phyloP scores from a whole-genome alignment of 2,113 vertebrate species.

The Otocyon megalotis region DNA sequence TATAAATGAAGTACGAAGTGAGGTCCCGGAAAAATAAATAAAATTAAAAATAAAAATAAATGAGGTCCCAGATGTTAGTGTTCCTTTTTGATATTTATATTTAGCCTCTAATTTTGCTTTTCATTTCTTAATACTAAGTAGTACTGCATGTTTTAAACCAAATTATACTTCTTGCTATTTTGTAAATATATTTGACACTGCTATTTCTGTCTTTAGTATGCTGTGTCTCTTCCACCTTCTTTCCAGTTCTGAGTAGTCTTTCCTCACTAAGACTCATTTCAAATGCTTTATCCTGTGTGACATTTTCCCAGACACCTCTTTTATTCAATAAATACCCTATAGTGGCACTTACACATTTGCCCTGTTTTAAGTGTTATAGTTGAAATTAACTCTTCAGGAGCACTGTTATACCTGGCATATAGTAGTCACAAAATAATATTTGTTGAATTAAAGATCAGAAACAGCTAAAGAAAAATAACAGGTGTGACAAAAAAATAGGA shows the following conservation, averaged over 20 bases:
- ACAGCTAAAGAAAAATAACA: slow-evolving; percentile 17
- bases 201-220: slow-evolving; percentile 8
- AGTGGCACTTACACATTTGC: not conserved
- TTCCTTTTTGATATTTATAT: slow-evolving; percentile 4
- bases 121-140: not conserved
- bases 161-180: slow-evolving; percentile 21
- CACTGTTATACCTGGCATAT: not conserved
- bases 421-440: slow-evolving; percentile 23
- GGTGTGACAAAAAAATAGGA: not conserved
- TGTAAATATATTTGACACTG: not conserved
- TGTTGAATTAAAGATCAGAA: slow-evolving; percentile 38
- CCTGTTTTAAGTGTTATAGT: slow-evolving; percentile 26
- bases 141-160: slow-evolving; percentile 1
- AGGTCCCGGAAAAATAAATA: not conserved
- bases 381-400: not conserved
- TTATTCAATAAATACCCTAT: not conserved
- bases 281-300: not conserved
- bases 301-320: not conserved
- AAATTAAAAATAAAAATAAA: not conserved
- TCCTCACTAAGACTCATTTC: not conserved
- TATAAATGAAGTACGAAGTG: not conserved
- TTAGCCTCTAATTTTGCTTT: slow-evolving; percentile 5
- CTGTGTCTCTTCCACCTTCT: not conserved
- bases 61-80: not conserved
- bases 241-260: not conserved